Evolutionary conservation across 2,113 vertebrate genomes (phyloP).

Genomic region (human): DNA sequence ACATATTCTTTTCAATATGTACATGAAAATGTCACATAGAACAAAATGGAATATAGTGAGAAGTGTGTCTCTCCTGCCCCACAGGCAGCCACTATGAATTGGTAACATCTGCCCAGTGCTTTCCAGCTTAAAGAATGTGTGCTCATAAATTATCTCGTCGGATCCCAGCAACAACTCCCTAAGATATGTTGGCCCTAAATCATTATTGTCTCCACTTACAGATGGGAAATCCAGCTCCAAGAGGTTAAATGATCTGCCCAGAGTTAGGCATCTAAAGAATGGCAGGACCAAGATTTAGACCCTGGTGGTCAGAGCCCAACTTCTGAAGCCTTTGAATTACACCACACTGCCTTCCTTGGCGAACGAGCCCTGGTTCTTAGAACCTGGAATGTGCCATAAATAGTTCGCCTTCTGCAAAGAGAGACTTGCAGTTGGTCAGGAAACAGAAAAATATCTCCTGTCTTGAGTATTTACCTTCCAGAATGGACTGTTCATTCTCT

Average conservation of each 20-base stretch:
- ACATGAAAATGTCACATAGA: neutral
- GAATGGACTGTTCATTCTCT: constrained; percentile 54
- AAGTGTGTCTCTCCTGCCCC: neutral
- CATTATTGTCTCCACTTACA: neutral
- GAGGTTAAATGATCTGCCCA: neutral
- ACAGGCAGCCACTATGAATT: neutral
- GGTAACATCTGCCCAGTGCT: neutral
- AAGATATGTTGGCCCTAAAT: neutral
- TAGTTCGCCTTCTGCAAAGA: constrained; percentile 51
- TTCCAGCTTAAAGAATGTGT: neutral
- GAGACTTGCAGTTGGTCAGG: constrained; percentile 56
- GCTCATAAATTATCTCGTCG: neutral
- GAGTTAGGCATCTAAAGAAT: neutral
- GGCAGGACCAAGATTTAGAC: neutral
- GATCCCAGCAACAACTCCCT: neutral
- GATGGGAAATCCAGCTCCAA: neutral
- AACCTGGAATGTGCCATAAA: constrained; percentile 37
- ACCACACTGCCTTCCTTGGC: neutral
- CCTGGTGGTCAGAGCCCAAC: neutral
- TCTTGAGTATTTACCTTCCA: constrained; percentile 73
- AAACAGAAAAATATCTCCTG: constrained; percentile 66
- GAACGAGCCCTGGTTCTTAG: neutral
- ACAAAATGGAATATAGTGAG: neutral
- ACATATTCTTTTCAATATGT: neutral
- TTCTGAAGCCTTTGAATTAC: neutral